These are phyloP conservation scores for Oreortyx pictus DNA, from an alignment of 2,797 vertebrate genomes.

Conservation along the genomic window DNA sequence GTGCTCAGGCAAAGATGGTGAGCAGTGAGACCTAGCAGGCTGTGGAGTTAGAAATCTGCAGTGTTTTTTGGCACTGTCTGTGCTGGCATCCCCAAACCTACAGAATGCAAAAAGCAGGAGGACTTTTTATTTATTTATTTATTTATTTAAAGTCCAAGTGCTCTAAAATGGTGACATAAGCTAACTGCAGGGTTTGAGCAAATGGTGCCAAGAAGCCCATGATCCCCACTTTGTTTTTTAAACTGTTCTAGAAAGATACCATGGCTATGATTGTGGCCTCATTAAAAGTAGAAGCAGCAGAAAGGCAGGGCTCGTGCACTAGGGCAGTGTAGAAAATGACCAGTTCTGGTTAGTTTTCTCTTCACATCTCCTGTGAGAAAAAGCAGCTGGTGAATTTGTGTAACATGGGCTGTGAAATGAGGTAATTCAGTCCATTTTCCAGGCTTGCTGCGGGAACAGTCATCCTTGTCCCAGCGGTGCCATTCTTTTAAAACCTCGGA, in stretches of 20 bases:
- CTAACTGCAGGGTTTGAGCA: neutral
- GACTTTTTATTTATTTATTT: neutral
- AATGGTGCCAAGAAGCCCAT: neutral
- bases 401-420: neutral
- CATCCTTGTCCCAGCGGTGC: neutral
- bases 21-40: neutral
- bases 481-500: neutral
- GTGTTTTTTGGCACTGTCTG: fast-evolving
- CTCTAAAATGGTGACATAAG: neutral
- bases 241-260: neutral
- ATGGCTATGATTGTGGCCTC: fast-evolving
- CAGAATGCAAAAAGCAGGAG: neutral
- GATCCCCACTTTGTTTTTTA: neutral
- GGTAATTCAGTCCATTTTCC: neutral
- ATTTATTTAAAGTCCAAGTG: neutral
- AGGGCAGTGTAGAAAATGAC: neutral
- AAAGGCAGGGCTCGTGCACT: neutral
- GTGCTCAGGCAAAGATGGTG: neutral
- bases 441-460: neutral
- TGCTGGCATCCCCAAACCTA: neutral
- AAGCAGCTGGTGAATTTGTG: neutral
- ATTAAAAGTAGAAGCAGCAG: neutral
- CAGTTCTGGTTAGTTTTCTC: neutral
- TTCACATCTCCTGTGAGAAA: neutral
- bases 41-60: neutral